A percentile compares a stretch with the other conserved stretches of the same genome.
These are phyloP conservation scores for Babylonia areolata DNA, from an alignment of 1,140 invertebrate genomes.

Conservation along the genomic window DNA sequence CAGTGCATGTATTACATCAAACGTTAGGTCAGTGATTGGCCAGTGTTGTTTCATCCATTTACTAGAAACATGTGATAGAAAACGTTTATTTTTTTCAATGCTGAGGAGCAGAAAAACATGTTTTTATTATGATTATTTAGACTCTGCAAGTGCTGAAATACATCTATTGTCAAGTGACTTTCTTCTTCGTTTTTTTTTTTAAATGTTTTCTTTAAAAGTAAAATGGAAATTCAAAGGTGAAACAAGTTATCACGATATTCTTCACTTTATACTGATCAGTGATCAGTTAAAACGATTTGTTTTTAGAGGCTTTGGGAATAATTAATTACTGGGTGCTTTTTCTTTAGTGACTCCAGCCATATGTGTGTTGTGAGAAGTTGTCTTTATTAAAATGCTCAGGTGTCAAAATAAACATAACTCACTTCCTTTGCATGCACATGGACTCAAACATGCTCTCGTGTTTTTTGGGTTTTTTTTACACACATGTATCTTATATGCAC, in stretches of 20 bases:
- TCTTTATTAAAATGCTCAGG: neutral
- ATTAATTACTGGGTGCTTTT: neutral
- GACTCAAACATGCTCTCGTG: too few species aligned
- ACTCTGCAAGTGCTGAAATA: neutral
- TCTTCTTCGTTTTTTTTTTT: neutral
- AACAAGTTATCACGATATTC: neutral
- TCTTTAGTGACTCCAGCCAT: neutral
- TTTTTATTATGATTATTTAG: neutral
- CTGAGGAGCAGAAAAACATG: neutral
- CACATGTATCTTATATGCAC: too few species aligned
- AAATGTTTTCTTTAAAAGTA: neutral
- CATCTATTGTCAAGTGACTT: neutral
- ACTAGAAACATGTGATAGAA: neutral
- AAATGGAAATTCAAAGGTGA: neutral
- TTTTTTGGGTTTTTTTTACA: too few species aligned
- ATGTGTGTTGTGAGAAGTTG: too few species aligned
- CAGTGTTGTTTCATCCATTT: slow-evolving; percentile 3
- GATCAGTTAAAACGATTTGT: neutral
- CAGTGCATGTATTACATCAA: neutral
- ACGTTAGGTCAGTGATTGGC: neutral
- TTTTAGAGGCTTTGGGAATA: neutral
- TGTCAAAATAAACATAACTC: neutral
- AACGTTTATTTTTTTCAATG: neutral
- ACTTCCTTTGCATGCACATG: too few species aligned
- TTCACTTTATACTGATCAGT: neutral